These are phyloP conservation scores for Parnassius glacialis DNA, from an alignment of 2,888 invertebrate species.

Conservation along the genomic window DNA sequence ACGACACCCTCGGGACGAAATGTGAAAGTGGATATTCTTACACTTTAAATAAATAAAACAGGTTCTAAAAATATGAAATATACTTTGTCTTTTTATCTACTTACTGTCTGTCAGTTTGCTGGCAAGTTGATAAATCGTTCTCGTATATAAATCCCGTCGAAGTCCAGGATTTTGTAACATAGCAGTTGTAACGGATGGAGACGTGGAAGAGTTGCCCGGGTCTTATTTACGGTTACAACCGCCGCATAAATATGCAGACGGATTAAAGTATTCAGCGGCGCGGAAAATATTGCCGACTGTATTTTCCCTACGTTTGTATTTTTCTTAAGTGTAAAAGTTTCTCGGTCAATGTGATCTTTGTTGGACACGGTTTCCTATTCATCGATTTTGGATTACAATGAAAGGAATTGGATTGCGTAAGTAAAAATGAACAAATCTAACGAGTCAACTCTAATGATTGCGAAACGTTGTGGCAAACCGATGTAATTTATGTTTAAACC, in stretches of 20 bases:
- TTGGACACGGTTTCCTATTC: constrained; percentile 10
- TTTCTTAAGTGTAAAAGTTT: constrained; percentile 42
- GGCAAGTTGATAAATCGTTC: constrained; percentile 24
- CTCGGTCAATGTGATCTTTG: constrained; percentile 33
- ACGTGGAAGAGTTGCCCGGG: constrained; percentile 54
- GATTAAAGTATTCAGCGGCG: constrained; percentile 64
- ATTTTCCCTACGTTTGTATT: constrained; percentile 43
- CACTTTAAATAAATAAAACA: too few relatives aligned
- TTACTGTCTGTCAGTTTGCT: background rate
- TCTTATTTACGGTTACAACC: constrained; percentile 60
- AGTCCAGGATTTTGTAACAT: constrained; percentile 53
- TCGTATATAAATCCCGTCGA: constrained; percentile 41
- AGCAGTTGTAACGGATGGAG: constrained; percentile 67
- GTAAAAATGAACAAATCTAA: too few relatives aligned
- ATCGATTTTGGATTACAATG: constrained; percentile 11
- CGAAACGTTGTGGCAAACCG: too few relatives aligned
- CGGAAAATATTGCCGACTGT: constrained; percentile 50
- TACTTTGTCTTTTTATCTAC: too few relatives aligned
- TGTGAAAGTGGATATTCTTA: too few relatives aligned
- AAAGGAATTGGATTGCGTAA: too few relatives aligned
- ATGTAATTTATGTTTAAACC: too few relatives aligned
- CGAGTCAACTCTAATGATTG: too few relatives aligned
- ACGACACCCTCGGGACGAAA: too few relatives aligned
- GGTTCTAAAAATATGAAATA: too few relatives aligned
- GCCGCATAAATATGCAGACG: constrained; percentile 59